Conservation (phyloP, 1,140 invertebrate genomes). For the Adelges cooleyi region DNA sequence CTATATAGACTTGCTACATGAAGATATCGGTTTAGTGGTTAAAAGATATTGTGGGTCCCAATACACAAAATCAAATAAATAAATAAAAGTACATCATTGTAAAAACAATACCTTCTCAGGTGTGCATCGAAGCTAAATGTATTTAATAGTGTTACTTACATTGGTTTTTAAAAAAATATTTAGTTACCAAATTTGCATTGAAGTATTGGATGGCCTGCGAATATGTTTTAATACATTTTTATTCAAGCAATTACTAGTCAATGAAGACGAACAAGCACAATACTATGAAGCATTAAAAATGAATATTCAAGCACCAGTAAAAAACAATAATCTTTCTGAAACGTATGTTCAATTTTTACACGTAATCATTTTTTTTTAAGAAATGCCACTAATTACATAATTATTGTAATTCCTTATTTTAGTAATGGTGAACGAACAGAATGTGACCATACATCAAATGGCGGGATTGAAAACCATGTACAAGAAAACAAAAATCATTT, state of each 20-base stretch:
- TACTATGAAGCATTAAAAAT: conserved; percentile 5
- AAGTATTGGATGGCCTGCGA: conserved; percentile 15
- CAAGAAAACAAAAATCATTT: neutral
- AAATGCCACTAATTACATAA: neutral
- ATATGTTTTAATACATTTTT: conserved; percentile 10
- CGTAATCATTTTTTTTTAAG: neutral
- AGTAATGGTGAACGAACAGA: neutral
- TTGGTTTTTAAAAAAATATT: too few species aligned
- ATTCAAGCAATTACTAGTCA: neutral
- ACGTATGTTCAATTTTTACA: neutral
- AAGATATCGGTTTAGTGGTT: too few species aligned
- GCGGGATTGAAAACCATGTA: neutral
- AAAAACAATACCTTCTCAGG: too few species aligned
- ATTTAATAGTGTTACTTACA: too few species aligned
- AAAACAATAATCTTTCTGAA: neutral
- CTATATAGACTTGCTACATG: too few species aligned
- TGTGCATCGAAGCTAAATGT: too few species aligned
- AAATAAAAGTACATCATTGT: too few species aligned
- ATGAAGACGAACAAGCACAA: conserved; percentile 7
- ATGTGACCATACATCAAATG: neutral
- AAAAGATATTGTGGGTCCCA: too few species aligned
- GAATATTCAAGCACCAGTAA: neutral
- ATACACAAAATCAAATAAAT: too few species aligned
- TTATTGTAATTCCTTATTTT: neutral
- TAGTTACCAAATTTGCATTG: conserved; percentile 6